These are phyloP conservation scores for Panthera tigris DNA, from an alignment of 2,113 vertebrate genomes.

Conservation along the genomic window DNA sequence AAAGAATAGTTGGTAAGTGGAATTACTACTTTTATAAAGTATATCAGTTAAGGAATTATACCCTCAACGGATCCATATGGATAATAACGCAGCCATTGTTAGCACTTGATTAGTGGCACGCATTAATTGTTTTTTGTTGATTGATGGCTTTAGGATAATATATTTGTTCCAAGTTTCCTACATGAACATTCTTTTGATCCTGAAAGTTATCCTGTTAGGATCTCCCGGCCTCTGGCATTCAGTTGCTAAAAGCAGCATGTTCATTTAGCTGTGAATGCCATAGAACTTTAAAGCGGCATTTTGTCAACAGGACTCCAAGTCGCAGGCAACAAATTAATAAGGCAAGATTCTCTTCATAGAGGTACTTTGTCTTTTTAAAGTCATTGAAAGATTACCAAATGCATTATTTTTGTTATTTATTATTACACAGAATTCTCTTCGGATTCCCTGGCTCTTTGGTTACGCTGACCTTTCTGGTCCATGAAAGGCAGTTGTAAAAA, in stretches of 20 bases:
- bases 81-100: slow-evolving; percentile 39
- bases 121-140: slow-evolving; percentile 51
- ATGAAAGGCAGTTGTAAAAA: not conserved
- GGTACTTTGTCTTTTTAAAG: not conserved
- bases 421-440: slow-evolving; percentile 43
- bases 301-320: not conserved
- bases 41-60: not conserved
- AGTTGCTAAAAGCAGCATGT: slow-evolving; percentile 73
- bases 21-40: slow-evolving; percentile 2
- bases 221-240: slow-evolving; percentile 71
- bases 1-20: not conserved
- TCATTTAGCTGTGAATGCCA: slow-evolving; percentile 64
- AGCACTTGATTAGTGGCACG: not conserved
- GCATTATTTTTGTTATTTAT: not conserved
- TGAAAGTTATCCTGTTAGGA: slow-evolving; percentile 78
- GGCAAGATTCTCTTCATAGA: not conserved
- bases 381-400: slow-evolving; percentile 8
- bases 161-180: slow-evolving; percentile 67
- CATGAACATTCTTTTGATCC: slow-evolving; percentile 82
- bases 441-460: slow-evolving; percentile 37
- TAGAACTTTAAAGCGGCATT: not conserved
- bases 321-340: not conserved
- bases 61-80: slow-evolving; percentile 5
- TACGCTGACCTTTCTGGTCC: not conserved
- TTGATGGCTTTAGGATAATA: slow-evolving; percentile 49